These are phyloP conservation scores for Trilocha varians DNA, from an alignment of 2,888 invertebrate species.

Conservation along the genomic window DNA sequence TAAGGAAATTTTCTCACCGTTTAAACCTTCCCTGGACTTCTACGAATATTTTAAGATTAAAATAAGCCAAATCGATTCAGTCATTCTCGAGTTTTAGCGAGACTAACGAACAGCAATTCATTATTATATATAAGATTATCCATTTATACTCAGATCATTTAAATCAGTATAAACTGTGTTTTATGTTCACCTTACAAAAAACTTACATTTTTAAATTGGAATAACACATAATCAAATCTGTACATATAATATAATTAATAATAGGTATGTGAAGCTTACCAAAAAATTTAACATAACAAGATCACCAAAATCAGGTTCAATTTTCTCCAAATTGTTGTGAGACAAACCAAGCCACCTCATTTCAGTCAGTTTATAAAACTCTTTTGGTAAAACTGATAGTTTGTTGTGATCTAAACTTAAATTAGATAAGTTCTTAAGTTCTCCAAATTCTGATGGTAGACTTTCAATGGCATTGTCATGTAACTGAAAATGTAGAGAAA, in stretches of 20 bases:
- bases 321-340: constrained; percentile 79
- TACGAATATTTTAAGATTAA: too few species aligned
- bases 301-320: constrained; percentile 83
- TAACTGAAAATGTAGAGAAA: constrained; percentile 67
- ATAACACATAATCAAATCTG: too few species aligned
- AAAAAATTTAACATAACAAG: constrained; percentile 79
- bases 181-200: background rate
- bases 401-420: constrained; percentile 81
- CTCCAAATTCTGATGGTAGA: constrained; percentile 82
- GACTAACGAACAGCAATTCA: too few species aligned
- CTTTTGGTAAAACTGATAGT: constrained; percentile 73
- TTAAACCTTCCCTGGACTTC: too few species aligned
- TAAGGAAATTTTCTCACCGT: too few species aligned
- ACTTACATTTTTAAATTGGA: too few species aligned
- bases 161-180: background rate
- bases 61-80: too few species aligned
- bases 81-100: too few species aligned
- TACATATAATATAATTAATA: too few species aligned
- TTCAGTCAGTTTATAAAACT: constrained; percentile 80
- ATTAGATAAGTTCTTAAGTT: constrained; percentile 77
- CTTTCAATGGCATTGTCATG: constrained; percentile 86
- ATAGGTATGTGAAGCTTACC: too few species aligned
- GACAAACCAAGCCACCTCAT: constrained; percentile 81
- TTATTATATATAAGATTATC: too few species aligned
- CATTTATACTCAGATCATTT: background rate